Evolutionary conservation across 2,797 vertebrate genomes (phyloP), one percentile per base, ranked within the genome.

Genomic region (Takifugu rubripes): DNA sequence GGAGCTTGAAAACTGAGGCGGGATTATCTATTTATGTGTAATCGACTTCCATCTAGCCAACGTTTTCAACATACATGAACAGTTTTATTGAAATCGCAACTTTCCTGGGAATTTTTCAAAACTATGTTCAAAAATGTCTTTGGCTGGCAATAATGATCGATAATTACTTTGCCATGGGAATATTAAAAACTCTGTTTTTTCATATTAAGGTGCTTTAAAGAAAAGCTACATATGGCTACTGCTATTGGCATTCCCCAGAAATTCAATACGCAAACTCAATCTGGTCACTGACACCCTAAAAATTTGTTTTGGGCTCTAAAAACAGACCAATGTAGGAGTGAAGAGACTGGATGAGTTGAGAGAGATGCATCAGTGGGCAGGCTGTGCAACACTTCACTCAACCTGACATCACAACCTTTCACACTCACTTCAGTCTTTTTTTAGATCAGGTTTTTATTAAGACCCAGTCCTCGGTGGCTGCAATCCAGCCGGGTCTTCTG

Each of bases 311-410:
- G 42, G 25, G 33, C 24, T 33, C 25, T 40, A 21, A 46, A n/a
- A 36, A 42, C 52, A 49, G 61, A 56, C 26, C 25, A 47, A 47
- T 9, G 45, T 45, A 36, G 16, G 36, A 53, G 25, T 14, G 40
- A 43, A 16, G 15, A 49, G 14, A 27, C 1, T 15, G 24, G 11
- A 11, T 5, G 43, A 46, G 6, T 9, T 27, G 45, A 67, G 57
- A 56, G 74, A 68, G 61, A 21, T 70, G 79, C 77, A 33, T 78
- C 70, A 84, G 83, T 75, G 61, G 81, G 72, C 58, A 48, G 78
- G 50, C 81, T 84, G 83, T 77, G 78, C 81, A 84, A 64, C 27
- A 57, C 44, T 24, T 16, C 60, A 9, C 60, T 73, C 50, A 24
- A 59, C 55, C 48, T 29, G 1, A 29, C 54, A 5, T 47, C 47